Evolutionary conservation across 2,797 vertebrate genomes (phyloP).

Genomic region (Xenopus petersii): DNA sequence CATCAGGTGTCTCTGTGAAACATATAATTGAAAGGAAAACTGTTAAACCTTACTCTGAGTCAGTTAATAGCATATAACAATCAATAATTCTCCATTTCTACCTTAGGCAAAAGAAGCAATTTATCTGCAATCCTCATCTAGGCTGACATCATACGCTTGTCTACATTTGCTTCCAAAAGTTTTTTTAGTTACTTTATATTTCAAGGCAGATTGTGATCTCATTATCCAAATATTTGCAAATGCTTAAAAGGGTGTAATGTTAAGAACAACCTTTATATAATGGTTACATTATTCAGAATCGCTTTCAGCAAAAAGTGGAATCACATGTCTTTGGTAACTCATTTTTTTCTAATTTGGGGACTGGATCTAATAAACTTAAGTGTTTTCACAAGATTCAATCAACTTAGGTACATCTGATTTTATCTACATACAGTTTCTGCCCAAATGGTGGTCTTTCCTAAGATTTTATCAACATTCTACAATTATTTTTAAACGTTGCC

Average conservation of each 20-base stretch:
- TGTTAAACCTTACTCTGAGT: background rate
- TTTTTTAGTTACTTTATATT: conserved; percentile 30
- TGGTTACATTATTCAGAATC: conserved; percentile 8
- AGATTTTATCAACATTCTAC: too few species aligned
- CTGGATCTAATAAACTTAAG: background rate
- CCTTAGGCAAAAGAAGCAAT: background rate
- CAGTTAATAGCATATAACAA: background rate
- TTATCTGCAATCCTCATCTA: conserved; percentile 13
- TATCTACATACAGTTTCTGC: background rate
- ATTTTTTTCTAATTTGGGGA: background rate
- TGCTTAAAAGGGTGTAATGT: conserved; percentile 41
- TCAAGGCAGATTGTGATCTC: conserved; percentile 42
- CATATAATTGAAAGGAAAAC: background rate
- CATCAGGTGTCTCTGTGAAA: conserved; percentile 20
- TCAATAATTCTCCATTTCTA: background rate
- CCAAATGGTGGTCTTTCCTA: too few species aligned
- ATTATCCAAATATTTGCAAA: conserved; percentile 45
- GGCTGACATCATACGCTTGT: conserved; percentile 38
- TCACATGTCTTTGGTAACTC: background rate
- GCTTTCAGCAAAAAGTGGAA: background rate
- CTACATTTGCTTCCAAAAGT: conserved; percentile 3
- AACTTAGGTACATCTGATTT: background rate
- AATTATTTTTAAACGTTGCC: too few species aligned
- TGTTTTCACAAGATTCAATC: background rate
- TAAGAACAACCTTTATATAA: conserved; percentile 1